Conservation (phyloP, 1,140 invertebrate species). For the Homalodisca vitripennis region DNA sequence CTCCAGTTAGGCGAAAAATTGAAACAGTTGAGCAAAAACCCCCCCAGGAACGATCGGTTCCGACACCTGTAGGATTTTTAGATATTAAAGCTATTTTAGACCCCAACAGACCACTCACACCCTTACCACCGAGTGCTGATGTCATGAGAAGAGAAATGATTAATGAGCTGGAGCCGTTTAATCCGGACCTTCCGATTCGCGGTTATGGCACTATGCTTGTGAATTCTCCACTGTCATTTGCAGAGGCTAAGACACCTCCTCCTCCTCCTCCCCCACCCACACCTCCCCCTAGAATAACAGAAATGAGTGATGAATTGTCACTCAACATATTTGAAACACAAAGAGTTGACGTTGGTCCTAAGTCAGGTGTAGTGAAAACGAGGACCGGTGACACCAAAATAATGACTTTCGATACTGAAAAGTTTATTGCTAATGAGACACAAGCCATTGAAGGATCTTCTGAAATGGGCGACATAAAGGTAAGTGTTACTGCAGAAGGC, state of each 20-base stretch:
- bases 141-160: constrained; percentile 22
- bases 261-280: constrained; percentile 20
- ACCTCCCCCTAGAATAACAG: constrained; percentile 20
- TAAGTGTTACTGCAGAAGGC: neutral
- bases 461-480: neutral
- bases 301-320: constrained; percentile 22
- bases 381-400: constrained; percentile 15
- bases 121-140: constrained; percentile 1
- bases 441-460: constrained; percentile 5
- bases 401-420: constrained; percentile 13
- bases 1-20: neutral
- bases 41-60: neutral
- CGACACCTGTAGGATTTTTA: constrained; percentile 5
- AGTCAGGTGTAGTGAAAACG: constrained; percentile 9
- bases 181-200: constrained; percentile 11
- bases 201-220: constrained; percentile 15
- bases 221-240: constrained; percentile 20
- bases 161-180: constrained; percentile 16
- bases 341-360: constrained; percentile 19
- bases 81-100: constrained; percentile 11
- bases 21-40: neutral
- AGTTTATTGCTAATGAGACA: constrained; percentile 2
- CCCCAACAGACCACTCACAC: constrained; percentile 22
- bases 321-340: constrained; percentile 20
- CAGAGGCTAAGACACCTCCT: constrained; percentile 4